phyloP scores from a whole-genome alignment of 2,888 invertebrate genomes.

The Papilio demoleus region DNA sequence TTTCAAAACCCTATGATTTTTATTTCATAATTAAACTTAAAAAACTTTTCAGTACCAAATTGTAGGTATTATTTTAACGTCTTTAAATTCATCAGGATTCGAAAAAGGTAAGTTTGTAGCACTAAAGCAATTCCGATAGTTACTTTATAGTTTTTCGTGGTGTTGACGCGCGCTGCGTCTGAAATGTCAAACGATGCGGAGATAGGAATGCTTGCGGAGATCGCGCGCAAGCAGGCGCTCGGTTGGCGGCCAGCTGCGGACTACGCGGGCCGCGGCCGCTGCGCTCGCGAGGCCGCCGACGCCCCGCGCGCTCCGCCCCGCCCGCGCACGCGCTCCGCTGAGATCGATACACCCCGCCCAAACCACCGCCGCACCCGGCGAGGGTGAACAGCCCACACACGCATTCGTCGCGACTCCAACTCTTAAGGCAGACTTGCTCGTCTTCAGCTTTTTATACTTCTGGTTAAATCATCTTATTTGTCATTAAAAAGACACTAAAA shows the following conservation, averaged over 20 bases:
- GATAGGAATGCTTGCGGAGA: conserved; percentile 47
- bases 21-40: conserved; percentile 1
- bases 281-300: conserved; percentile 59
- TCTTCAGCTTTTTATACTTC: conserved; percentile 57
- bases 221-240: conserved; percentile 64
- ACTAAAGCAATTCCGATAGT: conserved; percentile 74
- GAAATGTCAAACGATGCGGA: conserved; percentile 70
- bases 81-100: conserved; percentile 40
- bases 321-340: conserved; percentile 75
- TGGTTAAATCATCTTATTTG: conserved; percentile 31
- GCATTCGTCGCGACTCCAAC: conserved; percentile 54
- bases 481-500: conserved; percentile 21
- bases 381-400: conserved; percentile 58
- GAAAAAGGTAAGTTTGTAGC: conserved; percentile 52
- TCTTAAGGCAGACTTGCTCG: conserved; percentile 56
- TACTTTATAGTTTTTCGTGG: conserved; percentile 65
- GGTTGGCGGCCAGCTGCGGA: conserved; percentile 77
- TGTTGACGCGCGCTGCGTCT: conserved; percentile 70
- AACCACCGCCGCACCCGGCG: conserved; percentile 65
- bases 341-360: conserved; percentile 81
- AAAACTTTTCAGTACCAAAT: neutral
- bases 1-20: conserved; percentile 3
- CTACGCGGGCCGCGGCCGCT: conserved; percentile 66
- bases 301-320: conserved; percentile 62
- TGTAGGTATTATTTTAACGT: neutral